phyloP scores from a whole-genome alignment of 2,888 invertebrate species.

The Julus scanicus region DNA sequence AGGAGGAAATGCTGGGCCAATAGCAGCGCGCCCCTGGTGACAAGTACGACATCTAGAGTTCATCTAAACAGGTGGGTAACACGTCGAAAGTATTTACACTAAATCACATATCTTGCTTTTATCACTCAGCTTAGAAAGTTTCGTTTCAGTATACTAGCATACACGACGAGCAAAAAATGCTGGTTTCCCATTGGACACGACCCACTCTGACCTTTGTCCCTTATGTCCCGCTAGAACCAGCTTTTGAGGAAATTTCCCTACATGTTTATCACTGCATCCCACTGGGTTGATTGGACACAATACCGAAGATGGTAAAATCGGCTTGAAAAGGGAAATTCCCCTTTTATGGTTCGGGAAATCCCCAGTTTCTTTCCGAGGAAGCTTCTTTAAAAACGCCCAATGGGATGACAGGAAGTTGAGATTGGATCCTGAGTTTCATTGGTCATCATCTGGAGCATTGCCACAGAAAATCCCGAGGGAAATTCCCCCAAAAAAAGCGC shows the following conservation, averaged over 20 bases:
- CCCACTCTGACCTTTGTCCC: background rate
- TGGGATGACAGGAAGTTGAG: background rate
- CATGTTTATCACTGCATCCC: background rate
- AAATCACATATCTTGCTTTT: conserved; percentile 45
- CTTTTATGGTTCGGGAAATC: too few species aligned
- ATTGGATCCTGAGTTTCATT: background rate
- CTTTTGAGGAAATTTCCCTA: background rate
- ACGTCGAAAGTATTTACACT: conserved; percentile 47
- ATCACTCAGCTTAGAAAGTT: conserved; percentile 41
- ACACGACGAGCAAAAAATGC: conserved; percentile 36
- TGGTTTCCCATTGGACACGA: conserved; percentile 25
- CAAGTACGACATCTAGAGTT: conserved; percentile 43
- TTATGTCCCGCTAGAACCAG: background rate
- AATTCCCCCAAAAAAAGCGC: too few species aligned
- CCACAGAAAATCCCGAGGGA: background rate
- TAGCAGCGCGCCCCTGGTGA: conserved; percentile 32
- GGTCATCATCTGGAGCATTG: background rate
- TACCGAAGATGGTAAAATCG: too few species aligned
- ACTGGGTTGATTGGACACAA: background rate
- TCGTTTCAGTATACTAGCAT: conserved; percentile 43
- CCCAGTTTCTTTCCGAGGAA: background rate
- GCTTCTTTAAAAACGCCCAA: background rate
- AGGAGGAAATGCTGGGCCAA: conserved; percentile 42
- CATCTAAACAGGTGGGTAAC: conserved; percentile 44
- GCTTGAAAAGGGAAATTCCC: too few species aligned